Conservation (phyloP, 2,113 vertebrate species). For the Laticauda colubrina region DNA sequence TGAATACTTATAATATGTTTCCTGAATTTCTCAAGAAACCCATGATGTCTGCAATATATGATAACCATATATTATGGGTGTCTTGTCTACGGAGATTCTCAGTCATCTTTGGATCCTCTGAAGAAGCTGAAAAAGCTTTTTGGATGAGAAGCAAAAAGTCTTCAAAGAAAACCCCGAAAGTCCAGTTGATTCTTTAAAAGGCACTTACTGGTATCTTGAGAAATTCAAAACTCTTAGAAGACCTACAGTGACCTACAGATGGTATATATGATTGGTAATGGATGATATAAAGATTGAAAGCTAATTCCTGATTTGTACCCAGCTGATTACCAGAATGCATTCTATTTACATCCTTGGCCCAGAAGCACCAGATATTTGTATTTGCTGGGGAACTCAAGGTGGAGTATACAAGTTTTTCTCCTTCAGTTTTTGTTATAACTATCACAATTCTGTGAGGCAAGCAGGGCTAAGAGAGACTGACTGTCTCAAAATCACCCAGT, state of each 20-base stretch:
- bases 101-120: too few relatives aligned
- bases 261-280: background rate
- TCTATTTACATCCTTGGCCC: background rate
- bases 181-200: too few relatives aligned
- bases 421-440: background rate
- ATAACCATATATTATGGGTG: background rate
- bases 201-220: too few relatives aligned
- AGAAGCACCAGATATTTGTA: background rate
- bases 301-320: background rate
- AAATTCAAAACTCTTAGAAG: background rate
- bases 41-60: background rate
- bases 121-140: too few relatives aligned
- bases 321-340: background rate
- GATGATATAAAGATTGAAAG: background rate
- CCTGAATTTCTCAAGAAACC: background rate
- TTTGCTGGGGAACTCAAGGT: background rate
- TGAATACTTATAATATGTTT: background rate
- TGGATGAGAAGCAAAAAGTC: too few relatives aligned
- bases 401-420: background rate
- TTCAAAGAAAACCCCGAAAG: too few relatives aligned
- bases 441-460: background rate
- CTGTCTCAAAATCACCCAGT: background rate
- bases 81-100: too few relatives aligned
- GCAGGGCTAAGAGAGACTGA: background rate
- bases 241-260: background rate